Percentiles rank a stretch among this genome's conserved stretches.
Conservation (phyloP, 2,888 invertebrate species). For the Julus scanicus region DNA sequence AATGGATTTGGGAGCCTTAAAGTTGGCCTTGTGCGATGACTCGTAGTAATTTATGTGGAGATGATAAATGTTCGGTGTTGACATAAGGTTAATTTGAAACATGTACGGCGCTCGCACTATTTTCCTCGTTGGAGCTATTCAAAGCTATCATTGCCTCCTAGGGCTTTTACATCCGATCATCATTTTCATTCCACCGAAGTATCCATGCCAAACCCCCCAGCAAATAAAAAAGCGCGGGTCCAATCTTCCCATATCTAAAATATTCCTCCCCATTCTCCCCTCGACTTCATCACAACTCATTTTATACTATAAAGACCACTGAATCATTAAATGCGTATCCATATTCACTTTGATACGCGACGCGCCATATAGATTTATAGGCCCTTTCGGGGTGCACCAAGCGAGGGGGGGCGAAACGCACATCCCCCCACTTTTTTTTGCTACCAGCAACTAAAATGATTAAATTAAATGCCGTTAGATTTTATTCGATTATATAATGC, state of each 20-base stretch:
- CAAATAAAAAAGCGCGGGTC: background rate
- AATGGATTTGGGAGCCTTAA: constrained; percentile 42
- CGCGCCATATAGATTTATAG: constrained; percentile 43
- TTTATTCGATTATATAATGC: constrained; percentile 46
- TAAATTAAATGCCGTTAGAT: constrained; percentile 50
- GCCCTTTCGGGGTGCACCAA: background rate
- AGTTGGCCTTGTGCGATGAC: constrained; percentile 50
- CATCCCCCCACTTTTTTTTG: constrained; percentile 20
- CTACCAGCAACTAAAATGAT: constrained; percentile 49
- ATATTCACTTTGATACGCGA: constrained; percentile 41
- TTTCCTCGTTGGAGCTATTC: constrained; percentile 17
- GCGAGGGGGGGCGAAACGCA: background rate
- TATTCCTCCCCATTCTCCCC: constrained; percentile 43
- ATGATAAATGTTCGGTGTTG: constrained; percentile 54
- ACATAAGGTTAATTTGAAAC: constrained; percentile 54
- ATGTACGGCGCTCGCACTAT: constrained; percentile 37
- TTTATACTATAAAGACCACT: constrained; percentile 50
- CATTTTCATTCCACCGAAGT: constrained; percentile 30
- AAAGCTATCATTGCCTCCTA: constrained; percentile 41
- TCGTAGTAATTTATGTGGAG: constrained; percentile 52
- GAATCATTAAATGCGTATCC: constrained; percentile 48
- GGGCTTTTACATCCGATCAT: constrained; percentile 35
- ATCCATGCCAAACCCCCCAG: background rate
- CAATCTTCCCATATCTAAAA: constrained; percentile 36
- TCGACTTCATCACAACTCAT: constrained; percentile 51